These are phyloP conservation scores for Triplophysa yarkandensis DNA, from an alignment of 2,797 vertebrate species.

Conservation along the genomic window DNA sequence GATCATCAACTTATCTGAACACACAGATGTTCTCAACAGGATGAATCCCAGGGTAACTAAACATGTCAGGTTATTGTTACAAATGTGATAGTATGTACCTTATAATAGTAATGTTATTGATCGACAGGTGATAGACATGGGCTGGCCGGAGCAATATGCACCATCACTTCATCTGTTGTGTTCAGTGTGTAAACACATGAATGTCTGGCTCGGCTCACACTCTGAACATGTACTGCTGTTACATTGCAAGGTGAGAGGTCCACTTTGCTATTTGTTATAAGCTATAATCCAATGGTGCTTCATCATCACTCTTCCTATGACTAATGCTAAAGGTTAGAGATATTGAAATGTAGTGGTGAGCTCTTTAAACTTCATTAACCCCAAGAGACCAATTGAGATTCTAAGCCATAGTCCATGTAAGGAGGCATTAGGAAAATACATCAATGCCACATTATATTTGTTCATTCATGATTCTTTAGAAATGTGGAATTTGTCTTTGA, in stretches of 20 bases:
- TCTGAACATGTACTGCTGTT: conserved; percentile 85
- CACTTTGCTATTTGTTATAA: neutral
- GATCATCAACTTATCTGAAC: conserved; percentile 91
- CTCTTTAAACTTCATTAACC: neutral
- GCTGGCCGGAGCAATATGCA: conserved; percentile 86
- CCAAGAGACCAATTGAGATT: neutral
- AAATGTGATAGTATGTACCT: neutral
- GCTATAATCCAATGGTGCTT: neutral
- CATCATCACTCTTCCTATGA: neutral
- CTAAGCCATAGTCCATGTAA: neutral
- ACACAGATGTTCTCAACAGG: conserved; percentile 75
- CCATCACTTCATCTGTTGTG: conserved; percentile 86
- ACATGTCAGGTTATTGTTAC: neutral
- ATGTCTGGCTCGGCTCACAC: conserved; percentile 85
- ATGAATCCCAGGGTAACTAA: conserved; percentile 84
- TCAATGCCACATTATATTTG: neutral
- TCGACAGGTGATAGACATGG: conserved; percentile 83
- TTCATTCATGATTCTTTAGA: neutral
- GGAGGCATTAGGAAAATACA: neutral
- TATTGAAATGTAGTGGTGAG: neutral
- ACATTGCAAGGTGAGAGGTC: conserved; percentile 82
- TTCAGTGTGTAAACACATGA: conserved; percentile 84
- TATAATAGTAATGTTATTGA: conserved; percentile 20
- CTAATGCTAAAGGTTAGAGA: neutral
- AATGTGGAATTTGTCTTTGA: neutral